Percentiles rank a stretch among this genome's conserved stretches.
Conservation (phyloP, 2,888 invertebrate species). For the Drosophila dives region DNA sequence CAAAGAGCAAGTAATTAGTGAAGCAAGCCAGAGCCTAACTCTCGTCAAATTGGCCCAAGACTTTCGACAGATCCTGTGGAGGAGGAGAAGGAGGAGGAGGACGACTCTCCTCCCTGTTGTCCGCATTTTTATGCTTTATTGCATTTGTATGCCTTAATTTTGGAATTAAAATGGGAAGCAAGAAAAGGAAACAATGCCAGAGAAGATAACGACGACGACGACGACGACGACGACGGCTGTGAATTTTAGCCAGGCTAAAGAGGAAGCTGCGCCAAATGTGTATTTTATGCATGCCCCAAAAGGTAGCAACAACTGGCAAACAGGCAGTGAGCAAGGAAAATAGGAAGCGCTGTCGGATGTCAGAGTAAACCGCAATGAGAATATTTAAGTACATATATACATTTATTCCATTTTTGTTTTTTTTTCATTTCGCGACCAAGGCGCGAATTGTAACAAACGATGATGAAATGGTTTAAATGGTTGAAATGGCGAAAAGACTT, state of each 20-base stretch:
- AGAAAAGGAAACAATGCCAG: slow-evolving; percentile 61
- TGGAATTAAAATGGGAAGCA: slow-evolving; percentile 50
- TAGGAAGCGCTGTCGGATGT: slow-evolving; percentile 38
- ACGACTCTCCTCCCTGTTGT: background rate
- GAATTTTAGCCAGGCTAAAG: slow-evolving; percentile 25
- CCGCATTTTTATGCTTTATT: slow-evolving; percentile 65
- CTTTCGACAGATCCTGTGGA: background rate
- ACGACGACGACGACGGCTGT: slow-evolving; percentile 38
- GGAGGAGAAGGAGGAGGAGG: background rate
- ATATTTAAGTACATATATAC: slow-evolving; percentile 29
- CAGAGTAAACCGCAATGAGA: slow-evolving; percentile 46
- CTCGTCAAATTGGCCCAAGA: slow-evolving; percentile 20
- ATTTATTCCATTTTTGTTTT: background rate
- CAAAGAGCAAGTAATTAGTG: slow-evolving; percentile 78
- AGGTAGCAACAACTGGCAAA: slow-evolving; percentile 63
- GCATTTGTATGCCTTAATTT: slow-evolving; percentile 76
- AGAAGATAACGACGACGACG: slow-evolving; percentile 20
- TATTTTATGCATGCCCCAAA: slow-evolving; percentile 77
- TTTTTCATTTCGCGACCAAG: slow-evolving; percentile 45
- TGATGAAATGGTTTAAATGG: slow-evolving; percentile 42
- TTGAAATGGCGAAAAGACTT: slow-evolving; percentile 20
- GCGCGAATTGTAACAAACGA: slow-evolving; percentile 72
- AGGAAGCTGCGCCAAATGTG: slow-evolving; percentile 65
- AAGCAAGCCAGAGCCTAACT: slow-evolving; percentile 22
- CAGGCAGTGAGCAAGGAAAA: slow-evolving; percentile 11